Base-by-base conservation (phyloP, 2,113 vertebrate genomes). In the Spea bombifrons region DNA sequence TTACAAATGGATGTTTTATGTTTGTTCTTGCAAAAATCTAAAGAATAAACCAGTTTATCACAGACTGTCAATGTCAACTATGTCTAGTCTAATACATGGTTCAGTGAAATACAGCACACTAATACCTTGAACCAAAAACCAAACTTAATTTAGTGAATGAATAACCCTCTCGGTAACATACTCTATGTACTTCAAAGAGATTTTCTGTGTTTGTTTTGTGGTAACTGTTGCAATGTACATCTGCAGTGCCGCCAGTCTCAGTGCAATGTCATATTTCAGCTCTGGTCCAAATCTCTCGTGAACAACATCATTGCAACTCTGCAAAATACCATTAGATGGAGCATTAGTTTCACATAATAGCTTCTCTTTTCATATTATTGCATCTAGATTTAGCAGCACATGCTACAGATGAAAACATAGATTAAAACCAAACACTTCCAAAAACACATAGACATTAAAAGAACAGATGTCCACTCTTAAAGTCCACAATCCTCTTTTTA, bases 301-400 rank as follows among this genome's bases (percentile, higher is more conserved):
- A 66, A 99, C 96, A 81, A 99, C 97, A 53, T 99, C 97, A 15
- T 98, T 98, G 90, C 96, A 99, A 85, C 96, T 98, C 97, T 98
- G 88, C 13, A 52, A 87, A 90, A 85, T 84, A 88, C 84, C 92
- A 92, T 87, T 83, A 92, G 92, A 88, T 90, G 92, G 90, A 86
- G 89, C 81, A 86, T 84, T 73, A 69, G n/a, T 70, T 85, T 82
- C 83, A 85, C 73, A 61, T 72, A 46, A 46, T 5, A 7, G 65
- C 13, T 3, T 3, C 30, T 7, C 16, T 9, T 30, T 4, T 4
- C 5, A 50, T 4, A 69, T 3, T 16, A 3, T 17, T 70, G 46
- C 16, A 50, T 13, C 67, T 50, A 49, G 7, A 49, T 8, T 30
- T 17, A 50, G 48, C 5, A 70, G 67, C 4, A 12, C 5, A 70